phyloP scores from a whole-genome alignment of 1,140 invertebrate genomes.

The Drosophila rufa region DNA sequence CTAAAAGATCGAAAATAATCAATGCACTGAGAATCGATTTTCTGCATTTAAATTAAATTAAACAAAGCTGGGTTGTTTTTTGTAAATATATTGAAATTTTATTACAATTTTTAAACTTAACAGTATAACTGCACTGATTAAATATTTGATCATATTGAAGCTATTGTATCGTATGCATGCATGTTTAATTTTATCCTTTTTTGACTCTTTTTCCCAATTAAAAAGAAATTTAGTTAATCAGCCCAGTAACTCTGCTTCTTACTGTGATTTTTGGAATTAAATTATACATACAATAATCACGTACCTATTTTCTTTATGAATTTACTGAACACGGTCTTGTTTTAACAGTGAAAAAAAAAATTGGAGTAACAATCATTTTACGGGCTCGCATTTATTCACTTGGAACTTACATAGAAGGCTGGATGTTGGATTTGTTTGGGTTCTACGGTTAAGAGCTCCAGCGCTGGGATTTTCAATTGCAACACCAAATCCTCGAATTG shows the following conservation, averaged over 20 bases:
- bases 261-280: constrained; percentile 74
- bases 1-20: no score
- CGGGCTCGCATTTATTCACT: constrained; percentile 24
- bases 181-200: constrained; percentile 11
- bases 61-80: constrained; percentile 17
- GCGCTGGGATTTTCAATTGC: constrained; percentile 30
- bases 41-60: constrained; percentile 8
- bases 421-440: constrained; percentile 8
- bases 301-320: constrained; percentile 42
- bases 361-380: constrained; percentile 16
- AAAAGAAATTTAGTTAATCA: constrained; percentile 63
- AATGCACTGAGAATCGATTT: no score
- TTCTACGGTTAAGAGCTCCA: not conserved
- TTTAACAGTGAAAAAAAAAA: constrained; percentile 23
- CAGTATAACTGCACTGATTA: constrained; percentile 74
- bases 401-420: constrained; percentile 30
- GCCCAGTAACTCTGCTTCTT: constrained; percentile 55
- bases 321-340: constrained; percentile 37
- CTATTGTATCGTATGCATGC: constrained; percentile 43
- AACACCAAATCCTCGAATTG: constrained; percentile 57
- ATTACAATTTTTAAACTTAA: constrained; percentile 79
- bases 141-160: constrained; percentile 74
- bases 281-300: constrained; percentile 57
- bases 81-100: constrained; percentile 77
- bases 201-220: constrained; percentile 11